A percentile compares a stretch with the other conserved stretches of the same genome.
Conservation (phyloP, 1,140 invertebrate species). For the Drepana arcuata region DNA sequence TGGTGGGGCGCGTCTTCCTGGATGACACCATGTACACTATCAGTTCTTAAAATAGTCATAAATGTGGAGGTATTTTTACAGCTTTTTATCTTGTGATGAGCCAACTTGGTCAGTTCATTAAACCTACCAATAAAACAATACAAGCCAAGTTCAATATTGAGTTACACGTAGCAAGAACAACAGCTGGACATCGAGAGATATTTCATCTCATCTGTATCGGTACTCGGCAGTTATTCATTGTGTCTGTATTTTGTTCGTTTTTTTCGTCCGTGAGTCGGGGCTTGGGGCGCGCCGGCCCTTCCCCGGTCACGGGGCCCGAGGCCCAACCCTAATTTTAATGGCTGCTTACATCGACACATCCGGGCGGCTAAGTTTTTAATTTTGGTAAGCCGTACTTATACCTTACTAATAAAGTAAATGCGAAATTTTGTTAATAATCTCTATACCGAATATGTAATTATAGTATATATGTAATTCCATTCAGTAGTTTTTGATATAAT, state of each 20-base stretch:
- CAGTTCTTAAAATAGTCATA: too few species aligned
- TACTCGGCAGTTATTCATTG: constrained; percentile 50
- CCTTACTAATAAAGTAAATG: too few species aligned
- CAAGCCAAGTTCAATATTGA: constrained; percentile 42
- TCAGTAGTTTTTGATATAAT: too few species aligned
- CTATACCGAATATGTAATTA: too few species aligned
- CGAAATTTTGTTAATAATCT: too few species aligned
- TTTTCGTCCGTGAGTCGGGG: constrained; percentile 29
- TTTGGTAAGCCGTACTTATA: too few species aligned
- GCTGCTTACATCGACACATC: constrained; percentile 56
- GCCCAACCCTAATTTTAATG: constrained; percentile 71
- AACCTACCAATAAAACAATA: constrained; percentile 35
- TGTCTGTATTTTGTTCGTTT: constrained; percentile 44
- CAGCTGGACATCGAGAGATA: constrained; percentile 54
- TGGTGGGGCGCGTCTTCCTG: too few species aligned
- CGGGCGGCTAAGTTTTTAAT: constrained; percentile 33
- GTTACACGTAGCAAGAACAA: constrained; percentile 53
- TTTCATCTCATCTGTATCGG: constrained; percentile 59
- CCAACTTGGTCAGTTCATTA: too few species aligned
- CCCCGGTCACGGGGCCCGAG: constrained; percentile 53
- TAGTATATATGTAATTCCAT: too few species aligned
- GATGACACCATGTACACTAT: too few species aligned
- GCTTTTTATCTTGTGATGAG: not conserved
- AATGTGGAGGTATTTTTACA: too few species aligned
- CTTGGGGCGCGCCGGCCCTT: constrained; percentile 47